phyloP scores from a whole-genome alignment of 1,140 invertebrate genomes.

The Sitobion miscanthi region DNA sequence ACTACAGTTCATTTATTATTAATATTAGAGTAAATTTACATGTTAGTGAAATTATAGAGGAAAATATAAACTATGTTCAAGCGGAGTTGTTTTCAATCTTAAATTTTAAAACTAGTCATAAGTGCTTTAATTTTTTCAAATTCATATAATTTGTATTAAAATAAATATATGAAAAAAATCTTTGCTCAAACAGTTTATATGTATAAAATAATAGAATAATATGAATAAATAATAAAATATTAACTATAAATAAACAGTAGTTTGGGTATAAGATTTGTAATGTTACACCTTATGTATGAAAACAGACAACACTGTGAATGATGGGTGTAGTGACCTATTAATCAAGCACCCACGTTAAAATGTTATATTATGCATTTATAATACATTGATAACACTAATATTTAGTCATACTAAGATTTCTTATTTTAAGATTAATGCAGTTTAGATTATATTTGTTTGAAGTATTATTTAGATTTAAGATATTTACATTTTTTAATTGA shows the following conservation, averaged over 20 bases:
- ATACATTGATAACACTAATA: not conserved
- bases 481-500: not conserved
- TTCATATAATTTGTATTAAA: not conserved
- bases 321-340: not conserved
- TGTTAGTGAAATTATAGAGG: not conserved
- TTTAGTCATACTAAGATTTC: not conserved
- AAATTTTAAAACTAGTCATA: not conserved
- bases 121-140: not conserved
- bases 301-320: not conserved
- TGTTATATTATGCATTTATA: not conserved
- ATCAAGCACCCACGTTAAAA: not conserved
- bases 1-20: not conserved
- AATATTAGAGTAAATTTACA: not conserved
- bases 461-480: constrained; percentile 18
- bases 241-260: not conserved
- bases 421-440: not conserved
- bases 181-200: not conserved
- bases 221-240: not conserved
- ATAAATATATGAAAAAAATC: not conserved
- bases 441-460: not conserved
- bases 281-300: not conserved
- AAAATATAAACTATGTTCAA: not conserved
- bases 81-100: not conserved
- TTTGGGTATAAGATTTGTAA: not conserved
- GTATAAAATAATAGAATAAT: not conserved